These are phyloP conservation scores for Malurus splendens DNA, from an alignment of 2,797 vertebrate genomes.

Conservation along the genomic window DNA sequence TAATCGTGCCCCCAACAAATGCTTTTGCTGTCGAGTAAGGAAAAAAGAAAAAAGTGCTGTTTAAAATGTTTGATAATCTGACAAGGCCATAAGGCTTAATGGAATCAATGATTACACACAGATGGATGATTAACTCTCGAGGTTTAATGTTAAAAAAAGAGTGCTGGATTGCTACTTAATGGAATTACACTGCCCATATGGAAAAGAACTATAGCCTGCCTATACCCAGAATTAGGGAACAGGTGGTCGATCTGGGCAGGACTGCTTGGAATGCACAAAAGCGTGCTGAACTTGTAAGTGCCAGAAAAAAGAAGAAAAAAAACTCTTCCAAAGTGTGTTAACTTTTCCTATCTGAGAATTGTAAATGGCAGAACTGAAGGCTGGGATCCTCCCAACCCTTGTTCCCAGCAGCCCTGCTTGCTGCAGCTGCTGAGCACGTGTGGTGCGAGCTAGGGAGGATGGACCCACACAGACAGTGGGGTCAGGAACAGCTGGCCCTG, in stretches of 20 bases:
- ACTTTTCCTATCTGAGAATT: constrained; percentile 65
- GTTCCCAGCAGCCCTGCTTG: neutral
- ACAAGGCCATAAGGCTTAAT: constrained; percentile 84
- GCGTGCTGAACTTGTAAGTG: constrained; percentile 72
- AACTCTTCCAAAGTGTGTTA: constrained; percentile 67
- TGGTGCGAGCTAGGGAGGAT: rapidly evolving
- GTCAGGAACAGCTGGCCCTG: neutral
- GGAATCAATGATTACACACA: constrained; percentile 82
- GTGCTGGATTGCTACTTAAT: constrained; percentile 80
- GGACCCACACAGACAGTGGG: rapidly evolving
- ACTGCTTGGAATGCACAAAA: constrained; percentile 76
- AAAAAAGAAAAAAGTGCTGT: constrained; percentile 63
- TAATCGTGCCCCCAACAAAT: constrained; percentile 65
- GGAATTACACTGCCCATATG: constrained; percentile 81
- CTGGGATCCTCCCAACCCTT: neutral
- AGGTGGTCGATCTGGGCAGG: constrained; percentile 78
- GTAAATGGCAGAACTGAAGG: constrained; percentile 52
- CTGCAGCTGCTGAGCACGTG: neutral
- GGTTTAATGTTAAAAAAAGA: constrained; percentile 76
- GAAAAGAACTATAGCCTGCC: constrained; percentile 78
- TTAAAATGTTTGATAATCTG: constrained; percentile 81
- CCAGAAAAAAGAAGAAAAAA: constrained; percentile 61
- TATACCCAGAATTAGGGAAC: constrained; percentile 78
- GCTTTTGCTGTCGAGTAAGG: constrained; percentile 67
- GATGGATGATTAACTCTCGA: constrained; percentile 81